Percentiles rank a stretch among this genome's conserved stretches.
These are phyloP conservation scores for Drosophila santomea DNA, from an alignment of 1,140 invertebrate species.

Conservation along the genomic window DNA sequence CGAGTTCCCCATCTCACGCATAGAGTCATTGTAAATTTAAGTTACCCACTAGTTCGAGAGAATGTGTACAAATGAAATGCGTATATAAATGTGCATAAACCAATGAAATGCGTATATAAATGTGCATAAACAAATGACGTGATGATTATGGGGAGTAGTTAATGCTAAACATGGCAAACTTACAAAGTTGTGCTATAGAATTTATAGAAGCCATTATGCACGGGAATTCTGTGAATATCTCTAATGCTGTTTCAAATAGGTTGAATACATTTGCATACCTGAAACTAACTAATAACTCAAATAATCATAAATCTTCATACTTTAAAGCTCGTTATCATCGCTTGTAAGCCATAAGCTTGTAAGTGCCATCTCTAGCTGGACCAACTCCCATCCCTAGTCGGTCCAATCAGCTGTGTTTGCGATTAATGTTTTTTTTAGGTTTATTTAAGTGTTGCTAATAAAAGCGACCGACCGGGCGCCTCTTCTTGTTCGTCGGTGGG, in stretches of 20 bases:
- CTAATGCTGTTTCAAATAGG: too few relatives aligned
- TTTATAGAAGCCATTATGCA: too few relatives aligned
- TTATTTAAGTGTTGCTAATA: constrained; percentile 32
- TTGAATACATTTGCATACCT: too few relatives aligned
- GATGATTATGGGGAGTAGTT: too few relatives aligned
- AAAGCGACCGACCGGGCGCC: constrained; percentile 16
- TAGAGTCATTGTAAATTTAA: constrained; percentile 41
- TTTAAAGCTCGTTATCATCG: background rate
- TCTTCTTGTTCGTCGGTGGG: constrained; percentile 30
- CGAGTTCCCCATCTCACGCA: constrained; percentile 3
- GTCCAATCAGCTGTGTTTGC: constrained; percentile 33
- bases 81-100: constrained; percentile 21
- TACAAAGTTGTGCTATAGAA: too few relatives aligned
- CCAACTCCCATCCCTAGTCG: background rate
- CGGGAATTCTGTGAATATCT: too few relatives aligned
- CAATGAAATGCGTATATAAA: constrained; percentile 18
- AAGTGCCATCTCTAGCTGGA: background rate
- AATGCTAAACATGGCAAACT: too few relatives aligned
- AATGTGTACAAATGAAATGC: constrained; percentile 33
- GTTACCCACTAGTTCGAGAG: constrained; percentile 7
- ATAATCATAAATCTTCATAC: too few relatives aligned
- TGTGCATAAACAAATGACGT: constrained; percentile 6
- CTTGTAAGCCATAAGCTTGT: too few relatives aligned
- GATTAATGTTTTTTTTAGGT: constrained; percentile 33
- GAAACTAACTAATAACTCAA: too few relatives aligned